Base-by-base conservation (phyloP, 2,113 vertebrate species). In the Turnix velox region DNA sequence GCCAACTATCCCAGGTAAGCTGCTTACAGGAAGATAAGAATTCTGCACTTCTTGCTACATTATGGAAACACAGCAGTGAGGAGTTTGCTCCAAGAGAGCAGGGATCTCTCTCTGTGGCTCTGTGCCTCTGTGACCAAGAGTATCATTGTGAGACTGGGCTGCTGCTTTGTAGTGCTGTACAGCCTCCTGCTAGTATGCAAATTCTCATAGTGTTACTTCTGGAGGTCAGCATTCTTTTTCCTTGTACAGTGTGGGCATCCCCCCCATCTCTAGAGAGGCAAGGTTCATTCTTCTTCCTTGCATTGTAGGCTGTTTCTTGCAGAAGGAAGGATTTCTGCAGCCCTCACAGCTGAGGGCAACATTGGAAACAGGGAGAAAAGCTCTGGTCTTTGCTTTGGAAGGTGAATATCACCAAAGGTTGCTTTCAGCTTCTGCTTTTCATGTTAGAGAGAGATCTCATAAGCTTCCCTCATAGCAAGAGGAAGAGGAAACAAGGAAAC, bases 1-100 rank as follows among this genome's bases (percentile, higher is more conserved):
- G 97, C 99, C 99, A 67, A 98, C 98, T 31, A 99, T 99, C 57
- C 97, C 99, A 98, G 99, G 99, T 99, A 94, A 67, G 77, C 35
- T 71, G 39, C 71, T 85, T 39, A 27, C 25, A 30, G n/a, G 3
- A 13, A 45, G 37, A 9, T 18, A 8, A 46, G 43, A 71, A 5
- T 13, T 59, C 51, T 68, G 73, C 43, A 8, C 14, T 67, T 67
- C 48, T 72, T 19, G 24, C 20, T 18, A 2, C 28, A 28, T 18
- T 42, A 25, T 28, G 55, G n/a, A 69, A 77, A 40, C 18, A 25
- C 1, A 68, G 33, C 37, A 54, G 0, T 12, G 9, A 82, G 15
- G n/a, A 42, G 3, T 71, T 80, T 74, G 39, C 46, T 84, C 5
- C n/a, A 13, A 42, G 76, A 71, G 59, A 39, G 55, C 65, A 81